These are phyloP conservation scores for Phocoena phocoena DNA, from an alignment of 2,113 vertebrate genomes.

Conservation along the genomic window DNA sequence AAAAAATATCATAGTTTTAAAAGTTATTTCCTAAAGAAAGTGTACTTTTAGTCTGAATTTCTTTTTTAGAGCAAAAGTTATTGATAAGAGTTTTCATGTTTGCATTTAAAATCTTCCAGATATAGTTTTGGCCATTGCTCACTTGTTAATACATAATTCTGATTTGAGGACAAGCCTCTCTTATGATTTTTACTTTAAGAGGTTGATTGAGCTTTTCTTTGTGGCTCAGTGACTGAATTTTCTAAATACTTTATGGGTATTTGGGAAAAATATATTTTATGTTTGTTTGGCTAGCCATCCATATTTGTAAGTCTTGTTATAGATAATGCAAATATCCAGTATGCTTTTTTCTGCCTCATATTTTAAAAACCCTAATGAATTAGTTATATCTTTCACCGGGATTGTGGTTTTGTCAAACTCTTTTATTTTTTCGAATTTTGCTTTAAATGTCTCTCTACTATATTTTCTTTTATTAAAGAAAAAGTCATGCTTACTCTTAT, in stretches of 20 bases:
- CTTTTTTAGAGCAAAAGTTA: not conserved
- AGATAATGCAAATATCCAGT: not conserved
- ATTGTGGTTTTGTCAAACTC: not conserved
- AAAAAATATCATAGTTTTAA: not conserved
- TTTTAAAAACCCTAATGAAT: not conserved
- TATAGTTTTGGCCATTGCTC: not conserved
- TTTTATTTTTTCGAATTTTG: constrained; percentile 23
- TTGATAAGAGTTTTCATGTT: not conserved
- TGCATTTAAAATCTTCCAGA: not conserved
- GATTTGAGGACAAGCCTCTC: not conserved
- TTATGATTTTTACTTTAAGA: not conserved
- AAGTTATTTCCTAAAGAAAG: not conserved
- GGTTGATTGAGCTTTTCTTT: not conserved
- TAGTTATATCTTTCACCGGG: not conserved
- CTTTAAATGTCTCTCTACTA: not conserved
- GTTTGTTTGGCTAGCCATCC: not conserved
- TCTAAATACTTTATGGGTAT: not conserved
- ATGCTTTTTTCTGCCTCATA: not conserved
- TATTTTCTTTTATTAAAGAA: constrained; percentile 22
- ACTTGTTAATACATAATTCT: not conserved
- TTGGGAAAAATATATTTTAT: not conserved
- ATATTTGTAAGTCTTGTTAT: not conserved
- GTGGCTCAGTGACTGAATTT: not conserved
- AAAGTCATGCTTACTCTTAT: not conserved
- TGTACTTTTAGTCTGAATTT: not conserved